Conservation (phyloP, 1,140 invertebrate species). For the Thalassaphorura encarpata region DNA sequence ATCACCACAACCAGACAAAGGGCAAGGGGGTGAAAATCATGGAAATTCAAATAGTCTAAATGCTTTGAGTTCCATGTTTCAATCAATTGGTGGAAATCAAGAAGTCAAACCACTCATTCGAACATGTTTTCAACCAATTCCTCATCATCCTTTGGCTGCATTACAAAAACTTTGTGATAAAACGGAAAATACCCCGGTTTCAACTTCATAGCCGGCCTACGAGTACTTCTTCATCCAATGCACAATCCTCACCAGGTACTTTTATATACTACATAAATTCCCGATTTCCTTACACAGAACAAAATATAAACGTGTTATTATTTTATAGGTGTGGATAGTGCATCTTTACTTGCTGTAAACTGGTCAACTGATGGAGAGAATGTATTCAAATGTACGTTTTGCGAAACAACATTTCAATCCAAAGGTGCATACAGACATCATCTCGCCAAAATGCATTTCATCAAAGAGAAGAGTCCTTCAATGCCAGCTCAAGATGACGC, state of each 20-base stretch:
- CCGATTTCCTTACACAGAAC: no score
- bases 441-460: slow-evolving; percentile 91
- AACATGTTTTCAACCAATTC: slow-evolving; percentile 17
- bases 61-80: slow-evolving; percentile 80
- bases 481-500: slow-evolving; percentile 37
- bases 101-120: slow-evolving; percentile 50
- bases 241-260: slow-evolving; percentile 31
- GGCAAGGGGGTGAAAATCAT: background rate
- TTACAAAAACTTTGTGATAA: slow-evolving; percentile 91
- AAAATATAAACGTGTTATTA: no score
- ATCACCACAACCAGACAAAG: background rate
- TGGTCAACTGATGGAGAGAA: slow-evolving; percentile 48
- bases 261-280: no score
- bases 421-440: slow-evolving; percentile 95
- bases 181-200: slow-evolving; percentile 56
- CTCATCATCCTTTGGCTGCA: slow-evolving; percentile 71
- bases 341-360: slow-evolving; percentile 23
- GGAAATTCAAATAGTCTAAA: slow-evolving; percentile 49
- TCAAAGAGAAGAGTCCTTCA: slow-evolving; percentile 62
- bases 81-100: slow-evolving; percentile 48
- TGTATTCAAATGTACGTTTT: slow-evolving; percentile 91
- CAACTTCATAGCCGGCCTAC: slow-evolving; percentile 37
- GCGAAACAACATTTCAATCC: slow-evolving; percentile 90
- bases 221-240: slow-evolving; percentile 35
- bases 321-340: slow-evolving; percentile 23